Base-by-base conservation (phyloP, 2,888 invertebrate genomes). In the Eupeodes luniger region DNA sequence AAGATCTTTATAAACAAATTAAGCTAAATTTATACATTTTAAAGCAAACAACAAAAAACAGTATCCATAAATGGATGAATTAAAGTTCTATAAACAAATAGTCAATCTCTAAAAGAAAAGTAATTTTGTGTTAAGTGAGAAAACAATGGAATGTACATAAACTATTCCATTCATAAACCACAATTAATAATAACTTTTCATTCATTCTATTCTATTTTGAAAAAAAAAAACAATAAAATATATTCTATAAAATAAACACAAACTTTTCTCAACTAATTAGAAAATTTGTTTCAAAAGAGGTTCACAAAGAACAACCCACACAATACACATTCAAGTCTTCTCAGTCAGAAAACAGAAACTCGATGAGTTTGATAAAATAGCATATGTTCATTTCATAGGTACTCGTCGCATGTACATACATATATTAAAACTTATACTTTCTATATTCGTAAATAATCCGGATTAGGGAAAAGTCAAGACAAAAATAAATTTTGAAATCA, bases 221-320 rank as follows among this genome's bases (percentile, higher is more conserved):
- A 40, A 40, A 5, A 40, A 7, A 40, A 40, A 5, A 40, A 14
- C 5, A 59, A 12, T 12, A 59, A 34, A 59, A 61, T 5, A 0
- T 5, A 62, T 16, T 16, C 10, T 16, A 0, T 19, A 44, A 62
- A 62, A 62, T 62, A 62, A 44, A 62, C 40, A 40, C 40, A 40
- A 61, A 40, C 4, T 9, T 59, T 59, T 61, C 5, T 61, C 16
- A 5, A 11, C 62, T 40, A 62, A 44, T 62, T 44, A 62, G 16
- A 62, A 62, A 16, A 16, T 44, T 44, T 40, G n/a, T 16, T 62
- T 44, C 16, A 62, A 62, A 6, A 62, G 16, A 16, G 16, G 40
- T 44, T 40, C 40, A 62, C 16, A 62, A 62, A 62, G 40, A 62
- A 40, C 49, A 66, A 49, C 66, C 47, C 66, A 66, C 66, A 49